These are phyloP conservation scores for Tragelaphus buxtoni DNA, from an alignment of 2,113 vertebrate genomes.

Conservation along the genomic window DNA sequence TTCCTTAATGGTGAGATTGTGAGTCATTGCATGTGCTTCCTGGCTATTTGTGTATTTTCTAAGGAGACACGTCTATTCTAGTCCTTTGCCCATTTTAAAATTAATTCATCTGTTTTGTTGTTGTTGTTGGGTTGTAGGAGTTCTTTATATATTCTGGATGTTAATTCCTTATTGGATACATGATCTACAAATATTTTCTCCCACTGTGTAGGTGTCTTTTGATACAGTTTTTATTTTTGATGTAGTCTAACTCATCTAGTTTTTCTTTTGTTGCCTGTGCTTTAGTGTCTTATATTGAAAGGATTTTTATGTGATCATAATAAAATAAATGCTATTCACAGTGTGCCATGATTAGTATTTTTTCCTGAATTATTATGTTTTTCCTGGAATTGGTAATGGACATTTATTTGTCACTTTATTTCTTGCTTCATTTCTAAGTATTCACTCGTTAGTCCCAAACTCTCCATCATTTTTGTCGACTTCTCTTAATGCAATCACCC, in stretches of 20 bases:
- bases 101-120: not conserved
- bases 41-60: not conserved
- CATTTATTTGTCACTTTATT: not conserved
- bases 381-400: constrained; percentile 33
- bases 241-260: not conserved
- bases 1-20: not conserved
- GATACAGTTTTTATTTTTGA: not conserved
- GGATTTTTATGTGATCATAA: not conserved
- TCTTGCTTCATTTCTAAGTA: not conserved
- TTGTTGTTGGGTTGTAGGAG: not conserved
- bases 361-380: not conserved
- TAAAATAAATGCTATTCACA: constrained; percentile 7
- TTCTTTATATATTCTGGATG: not conserved
- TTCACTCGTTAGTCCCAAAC: not conserved
- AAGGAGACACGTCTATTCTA: not conserved
- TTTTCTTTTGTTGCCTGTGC: not conserved
- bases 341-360: not conserved
- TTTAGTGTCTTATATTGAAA: not conserved
- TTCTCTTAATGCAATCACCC: not conserved
- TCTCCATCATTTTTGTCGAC: not conserved
- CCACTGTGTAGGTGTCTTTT: not conserved
- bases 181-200: not conserved
- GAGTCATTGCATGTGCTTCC: not conserved
- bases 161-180: not conserved
- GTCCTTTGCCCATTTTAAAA: constrained; percentile 12